Conservation (phyloP, 2,888 invertebrate genomes). For the Dexiosoma caninum region DNA sequence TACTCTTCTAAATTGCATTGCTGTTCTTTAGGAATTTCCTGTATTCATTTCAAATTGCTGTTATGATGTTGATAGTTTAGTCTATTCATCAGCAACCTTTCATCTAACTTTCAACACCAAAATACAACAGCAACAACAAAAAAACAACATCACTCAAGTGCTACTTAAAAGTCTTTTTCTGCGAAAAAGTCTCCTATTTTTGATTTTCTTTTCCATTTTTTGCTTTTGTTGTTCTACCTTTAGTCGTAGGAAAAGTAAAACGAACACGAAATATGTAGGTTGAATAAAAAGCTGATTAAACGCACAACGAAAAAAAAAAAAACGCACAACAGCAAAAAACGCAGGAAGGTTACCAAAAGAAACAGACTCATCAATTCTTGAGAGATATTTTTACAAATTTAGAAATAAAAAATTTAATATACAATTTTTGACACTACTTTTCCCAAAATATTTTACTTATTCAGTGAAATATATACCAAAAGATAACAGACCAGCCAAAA, state of each 20-base stretch:
- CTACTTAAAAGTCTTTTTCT: constrained; percentile 43
- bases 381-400: no score
- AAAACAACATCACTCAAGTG: constrained; percentile 42
- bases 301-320: constrained; percentile 38
- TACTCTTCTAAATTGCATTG: neutral
- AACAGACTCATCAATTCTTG: neutral
- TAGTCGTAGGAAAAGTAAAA: constrained; percentile 13
- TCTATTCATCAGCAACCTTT: constrained; percentile 44
- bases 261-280: constrained; percentile 55
- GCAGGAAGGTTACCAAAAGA: constrained; percentile 22
- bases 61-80: constrained; percentile 42
- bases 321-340: neutral
- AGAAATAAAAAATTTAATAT: no score
- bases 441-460: no score
- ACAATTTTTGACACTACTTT: no score
- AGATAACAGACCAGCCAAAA: no score
- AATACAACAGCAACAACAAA: constrained; percentile 35
- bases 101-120: constrained; percentile 36
- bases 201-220: neutral
- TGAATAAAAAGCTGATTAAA: constrained; percentile 58
- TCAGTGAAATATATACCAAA: no score
- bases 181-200: constrained; percentile 12
- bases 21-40: neutral
- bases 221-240: constrained; percentile 22
- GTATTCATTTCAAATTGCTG: neutral